Percentiles rank a stretch among this genome's conserved stretches.
Conservation (phyloP, 2,888 invertebrate genomes). For the Adineta ricciae region DNA sequence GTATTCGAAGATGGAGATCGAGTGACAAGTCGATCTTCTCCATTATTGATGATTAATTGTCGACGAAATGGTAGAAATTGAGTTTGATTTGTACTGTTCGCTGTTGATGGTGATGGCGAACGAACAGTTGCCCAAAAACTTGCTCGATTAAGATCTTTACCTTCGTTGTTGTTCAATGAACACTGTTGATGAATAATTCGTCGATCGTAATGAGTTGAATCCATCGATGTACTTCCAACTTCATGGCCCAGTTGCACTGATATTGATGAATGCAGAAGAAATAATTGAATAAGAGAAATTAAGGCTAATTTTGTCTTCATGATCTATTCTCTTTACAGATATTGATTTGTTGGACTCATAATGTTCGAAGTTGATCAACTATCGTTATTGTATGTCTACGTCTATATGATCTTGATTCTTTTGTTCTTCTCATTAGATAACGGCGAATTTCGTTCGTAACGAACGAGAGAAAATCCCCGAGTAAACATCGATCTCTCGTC, state of each 20-base stretch:
- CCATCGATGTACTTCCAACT: neutral
- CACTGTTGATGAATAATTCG: neutral
- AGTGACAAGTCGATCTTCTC: neutral
- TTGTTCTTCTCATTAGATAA: neutral
- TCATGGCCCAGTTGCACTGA: neutral
- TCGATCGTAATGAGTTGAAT: conserved; percentile 3
- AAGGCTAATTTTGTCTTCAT: neutral
- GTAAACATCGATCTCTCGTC: neutral
- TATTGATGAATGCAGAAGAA: neutral
- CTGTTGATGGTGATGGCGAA: neutral
- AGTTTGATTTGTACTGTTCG: neutral
- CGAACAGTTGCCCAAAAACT: neutral
- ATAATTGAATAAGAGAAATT: too few species aligned
- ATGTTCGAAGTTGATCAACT: neutral
- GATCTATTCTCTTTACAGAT: neutral
- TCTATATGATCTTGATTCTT: neutral
- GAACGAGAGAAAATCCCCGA: neutral
- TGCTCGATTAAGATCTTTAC: neutral
- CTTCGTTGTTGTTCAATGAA: neutral
- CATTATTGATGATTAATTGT: neutral
- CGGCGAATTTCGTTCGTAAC: neutral
- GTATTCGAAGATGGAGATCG: neutral
- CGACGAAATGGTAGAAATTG: neutral
- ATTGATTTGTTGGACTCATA: neutral
- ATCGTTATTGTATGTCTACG: neutral